Conservation (phyloP, 2,888 invertebrate genomes). For the Chironomus riparius region DNA sequence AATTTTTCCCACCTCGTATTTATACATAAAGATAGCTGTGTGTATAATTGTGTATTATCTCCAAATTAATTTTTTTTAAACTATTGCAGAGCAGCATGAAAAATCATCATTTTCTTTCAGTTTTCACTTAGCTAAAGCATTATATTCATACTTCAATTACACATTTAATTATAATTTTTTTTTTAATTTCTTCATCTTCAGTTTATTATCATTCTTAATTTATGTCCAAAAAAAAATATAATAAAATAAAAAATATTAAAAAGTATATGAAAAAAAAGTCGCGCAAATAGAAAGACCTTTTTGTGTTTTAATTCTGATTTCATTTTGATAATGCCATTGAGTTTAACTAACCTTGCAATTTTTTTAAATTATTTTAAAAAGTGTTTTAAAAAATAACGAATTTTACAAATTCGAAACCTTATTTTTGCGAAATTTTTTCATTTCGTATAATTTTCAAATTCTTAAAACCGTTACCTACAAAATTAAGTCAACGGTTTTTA, state of each 20-base stretch:
- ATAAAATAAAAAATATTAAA: not conserved
- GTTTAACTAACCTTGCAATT: not conserved
- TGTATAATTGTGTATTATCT: too few relatives aligned
- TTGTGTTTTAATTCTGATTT: not conserved
- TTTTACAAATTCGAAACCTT: too few relatives aligned
- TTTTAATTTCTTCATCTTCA: not conserved
- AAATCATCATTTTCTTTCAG: not conserved
- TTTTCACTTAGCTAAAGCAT: conserved; percentile 7
- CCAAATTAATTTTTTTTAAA: not conserved
- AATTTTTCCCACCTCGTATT: too few relatives aligned
- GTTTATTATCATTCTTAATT: conserved; percentile 13
- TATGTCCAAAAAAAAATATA: not conserved
- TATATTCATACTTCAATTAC: not conserved
- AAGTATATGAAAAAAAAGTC: conserved; percentile 2
- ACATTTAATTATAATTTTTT: conserved; percentile 22
- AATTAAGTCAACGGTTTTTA: too few relatives aligned
- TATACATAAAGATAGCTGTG: too few relatives aligned
- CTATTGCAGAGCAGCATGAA: not conserved
- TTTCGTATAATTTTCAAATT: too few relatives aligned
- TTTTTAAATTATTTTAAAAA: too few relatives aligned
- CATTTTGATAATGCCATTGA: not conserved
- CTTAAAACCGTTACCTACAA: too few relatives aligned
- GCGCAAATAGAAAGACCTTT: not conserved
- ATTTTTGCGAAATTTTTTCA: too few relatives aligned
- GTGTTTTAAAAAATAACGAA: too few relatives aligned